phyloP scores from a whole-genome alignment of 2,888 invertebrate genomes.

The Agrochola litura region DNA sequence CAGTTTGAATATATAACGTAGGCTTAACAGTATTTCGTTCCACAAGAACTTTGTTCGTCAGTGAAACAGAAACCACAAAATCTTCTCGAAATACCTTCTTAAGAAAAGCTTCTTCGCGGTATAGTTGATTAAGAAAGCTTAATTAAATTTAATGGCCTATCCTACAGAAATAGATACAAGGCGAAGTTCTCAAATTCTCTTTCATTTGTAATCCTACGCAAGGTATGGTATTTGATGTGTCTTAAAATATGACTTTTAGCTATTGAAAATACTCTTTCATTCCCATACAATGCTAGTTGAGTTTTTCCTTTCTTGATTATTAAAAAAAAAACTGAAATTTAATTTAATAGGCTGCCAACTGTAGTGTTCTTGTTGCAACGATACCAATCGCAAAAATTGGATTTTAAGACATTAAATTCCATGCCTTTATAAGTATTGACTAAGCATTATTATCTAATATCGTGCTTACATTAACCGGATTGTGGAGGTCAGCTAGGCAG shows the following conservation, averaged over 20 bases:
- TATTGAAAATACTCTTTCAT: neutral
- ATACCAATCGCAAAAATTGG: neutral
- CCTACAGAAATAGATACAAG: neutral
- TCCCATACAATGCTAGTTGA: too few species aligned
- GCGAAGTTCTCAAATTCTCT: neutral
- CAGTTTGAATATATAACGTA: neutral
- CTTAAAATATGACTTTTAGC: neutral
- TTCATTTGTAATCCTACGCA: neutral
- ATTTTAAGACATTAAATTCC: neutral
- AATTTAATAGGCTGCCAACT: neutral
- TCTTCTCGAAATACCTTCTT: neutral
- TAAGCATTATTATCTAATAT: neutral
- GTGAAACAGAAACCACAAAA: conserved; percentile 15
- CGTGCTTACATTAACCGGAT: neutral
- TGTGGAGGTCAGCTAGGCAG: neutral
- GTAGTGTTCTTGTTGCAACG: neutral
- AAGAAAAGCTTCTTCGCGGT: neutral
- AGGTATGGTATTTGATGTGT: neutral
- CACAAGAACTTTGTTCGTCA: neutral
- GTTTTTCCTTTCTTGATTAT: too few species aligned
- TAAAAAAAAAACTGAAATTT: too few species aligned
- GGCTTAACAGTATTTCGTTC: neutral
- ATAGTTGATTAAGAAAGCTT: conserved; percentile 27
- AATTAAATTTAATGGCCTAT: conserved; percentile 25
- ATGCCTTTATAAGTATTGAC: neutral